phyloP scores from a whole-genome alignment of 2,888 invertebrate species.

The Julus scanicus region DNA sequence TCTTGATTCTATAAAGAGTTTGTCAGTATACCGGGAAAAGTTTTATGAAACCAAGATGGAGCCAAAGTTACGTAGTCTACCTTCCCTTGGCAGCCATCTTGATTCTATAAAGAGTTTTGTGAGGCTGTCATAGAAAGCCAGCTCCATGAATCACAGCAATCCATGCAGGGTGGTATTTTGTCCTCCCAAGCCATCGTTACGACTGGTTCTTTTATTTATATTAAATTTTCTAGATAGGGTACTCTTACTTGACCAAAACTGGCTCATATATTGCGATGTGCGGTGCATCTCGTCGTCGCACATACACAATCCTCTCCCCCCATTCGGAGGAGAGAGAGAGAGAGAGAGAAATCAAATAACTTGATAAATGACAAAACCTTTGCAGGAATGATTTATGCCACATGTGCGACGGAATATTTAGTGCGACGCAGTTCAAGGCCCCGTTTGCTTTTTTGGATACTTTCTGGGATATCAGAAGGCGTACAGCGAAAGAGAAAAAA shows the following conservation, averaged over 20 bases:
- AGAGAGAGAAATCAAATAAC: constrained; percentile 52
- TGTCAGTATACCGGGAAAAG: background rate
- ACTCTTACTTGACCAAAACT: constrained; percentile 19
- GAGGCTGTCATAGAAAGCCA: background rate
- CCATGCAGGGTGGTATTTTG: background rate
- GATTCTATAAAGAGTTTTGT: background rate
- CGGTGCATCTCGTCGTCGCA: constrained; percentile 8
- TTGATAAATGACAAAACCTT: constrained; percentile 52
- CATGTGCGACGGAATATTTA: constrained; percentile 52
- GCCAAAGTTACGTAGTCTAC: background rate
- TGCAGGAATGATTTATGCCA: constrained; percentile 51
- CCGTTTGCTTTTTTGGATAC: constrained; percentile 43
- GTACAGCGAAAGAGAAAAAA: background rate
- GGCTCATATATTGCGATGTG: constrained; percentile 21
- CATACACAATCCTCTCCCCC: constrained; percentile 39
- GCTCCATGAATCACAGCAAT: background rate
- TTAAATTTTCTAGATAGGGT: background rate
- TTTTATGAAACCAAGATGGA: background rate
- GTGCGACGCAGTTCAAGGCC: constrained; percentile 47
- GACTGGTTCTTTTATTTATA: constrained; percentile 34
- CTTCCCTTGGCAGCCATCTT: background rate
- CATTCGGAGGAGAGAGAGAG: constrained; percentile 1
- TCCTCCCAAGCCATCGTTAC: background rate
- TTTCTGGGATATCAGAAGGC: constrained; percentile 32
- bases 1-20: background rate